A percentile compares a stretch with the other conserved stretches of the same genome.
phyloP scores from a whole-genome alignment of 2,888 invertebrate species.

The Hypselothyrea guttata region DNA sequence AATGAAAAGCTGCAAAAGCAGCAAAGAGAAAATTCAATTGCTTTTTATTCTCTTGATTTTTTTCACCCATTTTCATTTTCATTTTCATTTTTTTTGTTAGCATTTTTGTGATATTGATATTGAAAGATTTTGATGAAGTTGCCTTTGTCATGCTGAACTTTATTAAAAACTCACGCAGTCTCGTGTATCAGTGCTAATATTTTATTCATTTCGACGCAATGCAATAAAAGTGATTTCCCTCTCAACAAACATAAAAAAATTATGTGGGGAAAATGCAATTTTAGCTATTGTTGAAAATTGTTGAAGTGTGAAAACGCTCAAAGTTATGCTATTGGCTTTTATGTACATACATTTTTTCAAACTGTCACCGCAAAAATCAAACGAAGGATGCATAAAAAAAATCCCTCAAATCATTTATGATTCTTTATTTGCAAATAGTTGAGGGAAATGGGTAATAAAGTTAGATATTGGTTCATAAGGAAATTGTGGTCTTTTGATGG shows the following conservation, averaged over 20 bases:
- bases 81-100: constrained; percentile 14
- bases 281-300: constrained; percentile 43
- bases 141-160: constrained; percentile 50
- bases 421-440: neutral
- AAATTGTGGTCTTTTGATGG: no score
- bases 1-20: neutral
- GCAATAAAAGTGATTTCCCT: constrained; percentile 19
- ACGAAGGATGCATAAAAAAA: constrained; percentile 14
- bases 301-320: constrained; percentile 56
- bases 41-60: constrained; percentile 24
- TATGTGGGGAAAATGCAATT: constrained; percentile 35
- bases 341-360: constrained; percentile 7
- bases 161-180: constrained; percentile 46
- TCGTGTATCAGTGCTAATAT: constrained; percentile 47
- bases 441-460: no score
- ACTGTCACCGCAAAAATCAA: constrained; percentile 22
- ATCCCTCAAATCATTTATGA: neutral
- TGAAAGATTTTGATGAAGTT: constrained; percentile 58
- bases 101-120: constrained; percentile 33
- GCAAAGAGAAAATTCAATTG: constrained; percentile 24
- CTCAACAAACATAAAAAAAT: neutral
- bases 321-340: constrained; percentile 44
- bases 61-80: constrained; percentile 19
- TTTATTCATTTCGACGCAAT: constrained; percentile 53
- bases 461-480: no score